These are phyloP conservation scores for Dinomys branickii DNA, from an alignment of 2,113 vertebrate genomes.

Conservation along the genomic window DNA sequence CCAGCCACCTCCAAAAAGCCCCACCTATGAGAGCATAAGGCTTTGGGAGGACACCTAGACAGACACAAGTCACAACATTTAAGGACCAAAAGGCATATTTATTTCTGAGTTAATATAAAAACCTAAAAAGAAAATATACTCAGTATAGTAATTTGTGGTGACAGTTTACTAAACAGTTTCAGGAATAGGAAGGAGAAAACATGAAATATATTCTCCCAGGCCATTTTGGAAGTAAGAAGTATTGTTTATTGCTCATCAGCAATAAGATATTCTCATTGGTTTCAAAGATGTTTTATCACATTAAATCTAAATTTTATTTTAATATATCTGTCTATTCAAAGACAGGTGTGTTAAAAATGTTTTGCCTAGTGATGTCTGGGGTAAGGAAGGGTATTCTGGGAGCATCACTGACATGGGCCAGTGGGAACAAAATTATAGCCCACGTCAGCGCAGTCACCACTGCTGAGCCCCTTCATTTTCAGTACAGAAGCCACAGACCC, in stretches of 20 bases:
- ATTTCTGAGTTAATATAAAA: not conserved
- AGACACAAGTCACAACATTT: not conserved
- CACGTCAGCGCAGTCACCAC: not conserved
- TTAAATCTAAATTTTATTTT: conserved; percentile 19
- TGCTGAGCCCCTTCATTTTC: not conserved
- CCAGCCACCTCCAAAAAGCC: not conserved
- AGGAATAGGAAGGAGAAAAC: not conserved
- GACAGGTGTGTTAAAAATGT: not conserved
- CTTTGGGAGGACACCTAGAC: not conserved
- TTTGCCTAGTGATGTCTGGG: not conserved
- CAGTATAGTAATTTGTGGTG: not conserved
- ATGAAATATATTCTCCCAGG: not conserved
- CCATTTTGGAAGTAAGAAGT: not conserved
- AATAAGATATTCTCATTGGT: not conserved
- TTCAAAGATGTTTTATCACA: conserved; percentile 33
- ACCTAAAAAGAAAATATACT: not conserved
- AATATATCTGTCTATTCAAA: not conserved
- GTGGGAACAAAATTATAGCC: not conserved
- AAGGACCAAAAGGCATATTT: not conserved
- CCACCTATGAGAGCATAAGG: not conserved
- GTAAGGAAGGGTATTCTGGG: not conserved
- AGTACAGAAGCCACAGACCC: not conserved
- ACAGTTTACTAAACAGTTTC: conserved; percentile 27
- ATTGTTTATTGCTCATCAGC: conserved; percentile 22
- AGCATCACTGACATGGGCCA: not conserved